Conservation (phyloP, 2,888 invertebrate genomes). For the Catotricha subobsoleta region DNA sequence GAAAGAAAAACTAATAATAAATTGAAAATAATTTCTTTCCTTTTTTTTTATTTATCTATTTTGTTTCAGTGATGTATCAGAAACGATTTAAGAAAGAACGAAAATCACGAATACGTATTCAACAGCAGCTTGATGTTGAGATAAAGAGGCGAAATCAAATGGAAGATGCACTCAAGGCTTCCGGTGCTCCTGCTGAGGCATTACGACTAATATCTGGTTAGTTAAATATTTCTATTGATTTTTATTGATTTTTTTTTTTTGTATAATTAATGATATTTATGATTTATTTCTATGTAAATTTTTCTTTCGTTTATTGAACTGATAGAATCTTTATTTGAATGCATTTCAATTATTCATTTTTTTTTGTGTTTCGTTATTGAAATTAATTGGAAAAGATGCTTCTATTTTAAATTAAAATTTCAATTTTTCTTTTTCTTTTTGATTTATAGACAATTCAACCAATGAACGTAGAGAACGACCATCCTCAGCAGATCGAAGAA, state of each 20-base stretch:
- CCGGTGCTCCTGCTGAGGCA: constrained; percentile 56
- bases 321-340: no score
- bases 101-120: constrained; percentile 61
- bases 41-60: no score
- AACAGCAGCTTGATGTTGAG: constrained; percentile 69
- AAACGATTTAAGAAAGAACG: constrained; percentile 79
- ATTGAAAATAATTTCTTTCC: no score
- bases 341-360: no score
- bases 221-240: constrained; percentile 12
- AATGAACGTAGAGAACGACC: constrained; percentile 3
- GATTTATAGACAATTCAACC: neutral
- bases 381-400: no score
- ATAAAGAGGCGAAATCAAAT: constrained; percentile 60
- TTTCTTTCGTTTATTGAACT: no score
- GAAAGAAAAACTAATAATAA: no score
- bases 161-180: constrained; percentile 62
- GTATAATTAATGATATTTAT: neutral
- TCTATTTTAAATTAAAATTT: no score
- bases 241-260: no score
- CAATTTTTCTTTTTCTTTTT: no score
- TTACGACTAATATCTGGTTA: constrained; percentile 64
- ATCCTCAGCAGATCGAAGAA: constrained; percentile 5
- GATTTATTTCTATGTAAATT: neutral
- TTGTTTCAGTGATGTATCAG: constrained; percentile 60
- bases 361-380: no score